Percentiles rank a stretch among this genome's conserved stretches.
Conservation (phyloP, 1,140 invertebrate genomes). For the Probaryconus sp. region DNA sequence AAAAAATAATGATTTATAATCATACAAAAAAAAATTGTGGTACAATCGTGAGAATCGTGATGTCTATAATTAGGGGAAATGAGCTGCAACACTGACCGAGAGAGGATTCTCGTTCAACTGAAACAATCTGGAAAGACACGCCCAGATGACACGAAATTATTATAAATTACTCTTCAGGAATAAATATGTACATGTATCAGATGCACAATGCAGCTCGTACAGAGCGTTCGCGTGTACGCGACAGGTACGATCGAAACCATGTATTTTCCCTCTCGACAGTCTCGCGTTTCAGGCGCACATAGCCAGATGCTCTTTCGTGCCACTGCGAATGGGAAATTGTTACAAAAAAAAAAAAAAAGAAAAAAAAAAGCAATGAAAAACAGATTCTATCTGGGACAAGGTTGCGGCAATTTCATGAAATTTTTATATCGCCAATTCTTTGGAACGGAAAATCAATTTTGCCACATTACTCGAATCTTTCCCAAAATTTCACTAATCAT, state of each 20-base stretch:
- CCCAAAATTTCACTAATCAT: too few relatives aligned
- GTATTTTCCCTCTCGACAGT: constrained; percentile 27
- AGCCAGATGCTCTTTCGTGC: constrained; percentile 23
- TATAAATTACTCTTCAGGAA: constrained; percentile 62
- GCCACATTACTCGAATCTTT: too few relatives aligned
- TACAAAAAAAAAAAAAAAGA: constrained; percentile 4
- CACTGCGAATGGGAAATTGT: constrained; percentile 21
- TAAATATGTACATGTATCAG: constrained; percentile 20
- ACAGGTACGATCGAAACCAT: constrained; percentile 11
- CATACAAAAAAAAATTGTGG: too few relatives aligned
- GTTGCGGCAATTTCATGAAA: constrained; percentile 28
- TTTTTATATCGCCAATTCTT: constrained; percentile 5
- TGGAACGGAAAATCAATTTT: too few relatives aligned
- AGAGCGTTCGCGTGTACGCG: constrained; percentile 15
- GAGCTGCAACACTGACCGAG: not conserved
- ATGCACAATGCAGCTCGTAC: constrained; percentile 2
- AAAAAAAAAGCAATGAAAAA: not conserved
- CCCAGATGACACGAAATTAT: constrained; percentile 61
- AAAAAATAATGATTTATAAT: too few relatives aligned
- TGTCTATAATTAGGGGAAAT: too few relatives aligned
- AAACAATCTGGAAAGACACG: constrained; percentile 28
- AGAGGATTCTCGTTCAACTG: not conserved
- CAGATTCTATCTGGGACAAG: constrained; percentile 26
- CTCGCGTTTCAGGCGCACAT: constrained; percentile 17
- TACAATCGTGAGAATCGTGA: too few relatives aligned